These are phyloP conservation scores for Spialia ferax DNA, from an alignment of 2,888 invertebrate species.

Conservation along the genomic window DNA sequence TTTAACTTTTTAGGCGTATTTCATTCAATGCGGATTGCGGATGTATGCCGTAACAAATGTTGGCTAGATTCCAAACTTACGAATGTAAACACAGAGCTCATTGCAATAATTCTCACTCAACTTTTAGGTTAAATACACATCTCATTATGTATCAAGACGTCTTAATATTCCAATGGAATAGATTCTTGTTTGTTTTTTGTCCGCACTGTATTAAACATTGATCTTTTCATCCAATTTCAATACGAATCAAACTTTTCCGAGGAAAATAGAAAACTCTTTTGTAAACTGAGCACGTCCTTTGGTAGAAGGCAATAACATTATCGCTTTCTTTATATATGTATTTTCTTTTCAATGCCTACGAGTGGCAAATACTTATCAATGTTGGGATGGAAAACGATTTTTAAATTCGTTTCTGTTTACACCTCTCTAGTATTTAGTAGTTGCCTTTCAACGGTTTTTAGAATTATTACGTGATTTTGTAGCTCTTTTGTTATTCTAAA, in stretches of 20 bases:
- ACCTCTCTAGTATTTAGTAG: background rate
- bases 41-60: conserved; percentile 36
- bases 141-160: background rate
- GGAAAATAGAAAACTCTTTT: background rate
- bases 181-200: background rate
- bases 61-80: conserved; percentile 31
- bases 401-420: background rate
- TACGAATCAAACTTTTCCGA: background rate
- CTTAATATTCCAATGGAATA: background rate
- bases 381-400: background rate
- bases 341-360: background rate
- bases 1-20: conserved; percentile 38
- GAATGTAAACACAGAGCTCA: conserved; percentile 30
- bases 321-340: conserved; percentile 17
- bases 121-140: conserved; percentile 14
- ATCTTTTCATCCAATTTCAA: background rate
- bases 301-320: conserved; percentile 12
- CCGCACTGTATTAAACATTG: background rate
- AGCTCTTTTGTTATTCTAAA: conserved; percentile 5
- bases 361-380: background rate
- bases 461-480: background rate
- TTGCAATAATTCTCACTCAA: conserved; percentile 25
- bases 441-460: background rate
- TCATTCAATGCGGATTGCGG: conserved; percentile 34
- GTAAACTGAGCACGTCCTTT: conserved; percentile 11